phyloP scores from a whole-genome alignment of 2,888 invertebrate species.

The Tetranychus piercei region DNA sequence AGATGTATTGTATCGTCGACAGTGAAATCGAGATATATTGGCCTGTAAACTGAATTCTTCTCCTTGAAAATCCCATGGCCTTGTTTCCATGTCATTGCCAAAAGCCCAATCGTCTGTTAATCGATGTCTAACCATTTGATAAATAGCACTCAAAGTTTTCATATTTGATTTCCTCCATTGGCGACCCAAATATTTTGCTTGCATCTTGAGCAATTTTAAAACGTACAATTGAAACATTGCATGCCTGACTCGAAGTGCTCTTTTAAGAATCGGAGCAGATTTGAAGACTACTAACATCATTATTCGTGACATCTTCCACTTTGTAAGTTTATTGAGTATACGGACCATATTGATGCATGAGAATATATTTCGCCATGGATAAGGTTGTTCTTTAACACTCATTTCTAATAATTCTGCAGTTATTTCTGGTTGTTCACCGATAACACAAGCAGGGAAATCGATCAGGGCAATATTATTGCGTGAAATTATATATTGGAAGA shows the following conservation, averaged over 20 bases:
- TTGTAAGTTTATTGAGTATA: slow-evolving; percentile 91
- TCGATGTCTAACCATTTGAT: slow-evolving; percentile 54
- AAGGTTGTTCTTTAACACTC: slow-evolving; percentile 42
- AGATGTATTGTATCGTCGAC: slow-evolving; percentile 55
- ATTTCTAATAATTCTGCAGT: slow-evolving; percentile 57
- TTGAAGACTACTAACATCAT: slow-evolving; percentile 99
- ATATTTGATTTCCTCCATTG: slow-evolving; percentile 99
- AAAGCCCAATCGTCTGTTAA: slow-evolving; percentile 97
- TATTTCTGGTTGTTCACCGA: slow-evolving; percentile 81
- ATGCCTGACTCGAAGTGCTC: slow-evolving; percentile 79
- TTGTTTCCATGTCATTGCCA: slow-evolving; percentile 82
- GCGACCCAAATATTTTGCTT: slow-evolving; percentile 91
- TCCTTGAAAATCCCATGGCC: slow-evolving; percentile 82
- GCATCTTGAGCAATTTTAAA: slow-evolving; percentile 93
- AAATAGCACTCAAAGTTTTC: slow-evolving; percentile 98
- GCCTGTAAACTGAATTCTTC: slow-evolving; percentile 86
- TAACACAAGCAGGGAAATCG: slow-evolving; percentile 87
- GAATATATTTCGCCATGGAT: slow-evolving; percentile 94
- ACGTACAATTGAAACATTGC: slow-evolving; percentile 96
- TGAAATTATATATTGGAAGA: slow-evolving; percentile 70
- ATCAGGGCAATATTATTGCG: slow-evolving; percentile 78
- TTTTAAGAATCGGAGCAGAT: slow-evolving; percentile 91
- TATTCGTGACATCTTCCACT: slow-evolving; percentile 98
- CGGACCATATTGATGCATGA: slow-evolving; percentile 89
- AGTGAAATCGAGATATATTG: slow-evolving; percentile 88